Conservation (phyloP, 1,140 invertebrate genomes). For the Scaptomyza hsui region DNA sequence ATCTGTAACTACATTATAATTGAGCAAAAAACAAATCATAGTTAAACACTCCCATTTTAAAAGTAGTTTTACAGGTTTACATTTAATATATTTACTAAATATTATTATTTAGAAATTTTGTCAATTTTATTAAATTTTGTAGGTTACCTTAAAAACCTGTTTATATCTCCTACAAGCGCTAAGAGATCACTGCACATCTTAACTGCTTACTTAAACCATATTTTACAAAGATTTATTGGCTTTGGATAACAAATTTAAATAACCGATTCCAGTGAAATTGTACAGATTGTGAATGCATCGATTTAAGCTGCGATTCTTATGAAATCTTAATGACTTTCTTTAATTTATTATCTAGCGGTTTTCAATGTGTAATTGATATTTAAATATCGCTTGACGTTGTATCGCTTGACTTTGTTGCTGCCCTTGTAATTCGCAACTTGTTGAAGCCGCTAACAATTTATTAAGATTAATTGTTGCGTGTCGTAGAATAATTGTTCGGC, state of each 20-base stretch:
- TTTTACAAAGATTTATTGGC: slow-evolving; percentile 7
- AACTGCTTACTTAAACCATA: not conserved
- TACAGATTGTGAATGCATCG: slow-evolving; percentile 8
- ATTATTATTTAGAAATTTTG: too few relatives aligned
- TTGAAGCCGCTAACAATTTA: not conserved
- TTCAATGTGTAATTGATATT: slow-evolving; percentile 5
- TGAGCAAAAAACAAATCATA: not conserved
- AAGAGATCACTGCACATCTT: not conserved
- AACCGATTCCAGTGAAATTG: slow-evolving; percentile 1
- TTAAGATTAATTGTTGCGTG: not conserved
- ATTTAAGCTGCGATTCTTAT: slow-evolving; percentile 1
- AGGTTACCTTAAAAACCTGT: too few relatives aligned
- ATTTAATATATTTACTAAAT: too few relatives aligned
- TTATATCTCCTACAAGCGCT: too few relatives aligned
- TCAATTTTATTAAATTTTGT: too few relatives aligned
- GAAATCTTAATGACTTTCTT: slow-evolving; percentile 4
- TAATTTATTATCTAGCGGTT: not conserved
- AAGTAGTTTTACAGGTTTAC: too few relatives aligned
- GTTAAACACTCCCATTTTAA: too few relatives aligned
- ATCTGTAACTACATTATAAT: not conserved
- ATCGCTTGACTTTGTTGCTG: not conserved
- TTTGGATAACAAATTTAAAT: not conserved
- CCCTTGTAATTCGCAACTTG: slow-evolving; percentile 12
- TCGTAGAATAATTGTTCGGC: not conserved
- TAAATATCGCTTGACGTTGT: not conserved